phyloP scores from a whole-genome alignment of 35 echinoderm and acorn worm genomes.

The Holothuria glaberrima region DNA sequence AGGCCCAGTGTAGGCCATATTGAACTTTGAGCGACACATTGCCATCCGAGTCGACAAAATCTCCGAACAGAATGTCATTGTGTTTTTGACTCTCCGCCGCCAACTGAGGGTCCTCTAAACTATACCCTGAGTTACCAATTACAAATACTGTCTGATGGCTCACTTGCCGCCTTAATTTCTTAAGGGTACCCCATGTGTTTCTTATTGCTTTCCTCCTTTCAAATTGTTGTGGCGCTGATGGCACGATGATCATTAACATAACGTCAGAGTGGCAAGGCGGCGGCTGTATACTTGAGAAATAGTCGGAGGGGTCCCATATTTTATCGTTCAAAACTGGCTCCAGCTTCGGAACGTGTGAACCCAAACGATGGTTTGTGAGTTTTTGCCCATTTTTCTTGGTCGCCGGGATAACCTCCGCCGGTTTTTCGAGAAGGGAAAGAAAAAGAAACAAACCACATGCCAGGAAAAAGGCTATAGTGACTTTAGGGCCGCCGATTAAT shows the following conservation, averaged over 20 bases:
- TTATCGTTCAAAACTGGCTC: background rate
- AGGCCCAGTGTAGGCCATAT: conserved; percentile 81
- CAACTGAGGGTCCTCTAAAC: conserved; percentile 8
- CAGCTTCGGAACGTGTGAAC: background rate
- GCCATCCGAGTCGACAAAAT: conserved; percentile 74
- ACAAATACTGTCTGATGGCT: conserved; percentile 79
- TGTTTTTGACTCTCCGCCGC: conserved; percentile 64
- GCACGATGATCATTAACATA: conserved; percentile 75
- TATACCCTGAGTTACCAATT: conserved; percentile 58
- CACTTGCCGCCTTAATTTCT: background rate
- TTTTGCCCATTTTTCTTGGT: background rate
- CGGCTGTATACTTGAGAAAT: background rate
- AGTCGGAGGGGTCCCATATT: conserved; percentile 17
- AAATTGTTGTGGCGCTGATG: conserved; percentile 74
- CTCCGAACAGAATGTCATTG: conserved; percentile 77
- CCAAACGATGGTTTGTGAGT: background rate
- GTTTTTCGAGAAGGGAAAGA: conserved; percentile 46
- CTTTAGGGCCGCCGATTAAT: conserved; percentile 37
- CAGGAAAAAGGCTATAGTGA: conserved; percentile 52
- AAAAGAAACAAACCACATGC: conserved; percentile 34
- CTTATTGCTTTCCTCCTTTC: conserved; percentile 78
- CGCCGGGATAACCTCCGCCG: background rate
- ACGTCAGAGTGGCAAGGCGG: conserved; percentile 54
- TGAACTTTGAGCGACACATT: conserved; percentile 96
- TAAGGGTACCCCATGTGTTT: conserved; percentile 79